These are phyloP conservation scores for Thinocorus orbignyianus DNA, from an alignment of 2,113 vertebrate genomes.

Conservation along the genomic window DNA sequence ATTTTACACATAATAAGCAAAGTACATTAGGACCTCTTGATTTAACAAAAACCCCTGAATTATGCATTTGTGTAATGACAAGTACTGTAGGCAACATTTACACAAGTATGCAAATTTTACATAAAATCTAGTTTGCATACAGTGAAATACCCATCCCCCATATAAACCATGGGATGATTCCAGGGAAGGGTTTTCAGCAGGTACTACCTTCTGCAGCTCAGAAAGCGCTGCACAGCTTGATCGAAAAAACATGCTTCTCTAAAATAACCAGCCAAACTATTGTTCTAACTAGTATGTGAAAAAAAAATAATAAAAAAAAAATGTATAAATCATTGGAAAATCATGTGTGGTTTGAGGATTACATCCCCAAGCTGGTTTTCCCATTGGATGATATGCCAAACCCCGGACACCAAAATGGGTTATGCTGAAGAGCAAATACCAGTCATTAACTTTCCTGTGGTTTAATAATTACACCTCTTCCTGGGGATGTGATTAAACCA, in stretches of 20 bases:
- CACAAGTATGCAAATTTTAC: conserved; percentile 37
- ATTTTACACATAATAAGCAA: conserved; percentile 48
- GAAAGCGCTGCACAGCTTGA: background rate
- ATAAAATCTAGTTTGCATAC: conserved; percentile 17
- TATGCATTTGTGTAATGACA: conserved; percentile 50
- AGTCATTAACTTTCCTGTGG: conserved; percentile 75
- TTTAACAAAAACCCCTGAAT: conserved; percentile 44
- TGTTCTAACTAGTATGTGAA: conserved; percentile 3
- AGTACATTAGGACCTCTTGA: conserved; percentile 29
- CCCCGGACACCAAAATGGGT: conserved; percentile 68
- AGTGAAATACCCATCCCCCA: background rate
- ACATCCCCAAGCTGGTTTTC: conserved; percentile 54
- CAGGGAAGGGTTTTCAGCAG: background rate
- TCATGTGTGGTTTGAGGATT: conserved; percentile 45
- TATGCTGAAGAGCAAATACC: conserved; percentile 62
- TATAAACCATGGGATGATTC: background rate
- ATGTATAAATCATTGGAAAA: conserved; percentile 59
- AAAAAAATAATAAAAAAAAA: no score
- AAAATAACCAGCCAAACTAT: conserved; percentile 31
- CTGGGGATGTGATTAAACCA: conserved; percentile 73
- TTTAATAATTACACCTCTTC: conserved; percentile 77
- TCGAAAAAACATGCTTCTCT: background rate
- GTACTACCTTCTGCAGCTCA: background rate
- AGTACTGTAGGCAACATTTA: conserved; percentile 16
- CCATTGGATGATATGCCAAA: conserved; percentile 63